These are phyloP conservation scores for Notarius quadriscutis DNA, from an alignment of 2,113 vertebrate genomes.

Conservation along the genomic window DNA sequence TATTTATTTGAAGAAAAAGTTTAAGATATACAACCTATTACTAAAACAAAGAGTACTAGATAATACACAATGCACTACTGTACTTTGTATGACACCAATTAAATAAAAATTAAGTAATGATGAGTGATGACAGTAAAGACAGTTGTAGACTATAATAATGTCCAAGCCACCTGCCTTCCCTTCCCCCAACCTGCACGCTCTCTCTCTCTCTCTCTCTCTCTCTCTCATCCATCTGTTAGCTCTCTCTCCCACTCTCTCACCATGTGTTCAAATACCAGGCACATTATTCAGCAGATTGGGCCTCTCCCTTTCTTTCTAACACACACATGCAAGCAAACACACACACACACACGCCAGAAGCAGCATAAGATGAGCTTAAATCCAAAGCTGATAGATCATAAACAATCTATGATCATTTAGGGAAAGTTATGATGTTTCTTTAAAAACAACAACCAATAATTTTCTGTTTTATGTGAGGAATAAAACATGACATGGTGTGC, in stretches of 20 bases:
- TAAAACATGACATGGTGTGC: background rate
- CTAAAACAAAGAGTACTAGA: background rate
- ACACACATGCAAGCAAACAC: background rate
- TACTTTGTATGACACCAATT: background rate
- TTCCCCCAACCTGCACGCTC: slow-evolving; percentile 20
- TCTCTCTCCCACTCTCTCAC: slow-evolving; percentile 39
- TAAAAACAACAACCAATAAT: background rate
- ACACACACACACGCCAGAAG: slow-evolving; percentile 6
- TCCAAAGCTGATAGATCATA: background rate
- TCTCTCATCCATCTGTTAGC: slow-evolving; percentile 42
- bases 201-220: slow-evolving; percentile 35
- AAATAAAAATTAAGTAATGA: background rate
- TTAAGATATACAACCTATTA: background rate
- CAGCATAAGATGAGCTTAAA: background rate
- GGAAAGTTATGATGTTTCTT: background rate
- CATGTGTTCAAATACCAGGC: slow-evolving; percentile 46
- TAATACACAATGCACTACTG: background rate
- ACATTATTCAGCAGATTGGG: slow-evolving; percentile 25
- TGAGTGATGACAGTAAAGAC: background rate
- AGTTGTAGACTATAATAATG: slow-evolving; percentile 20
- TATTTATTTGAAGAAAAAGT: background rate
- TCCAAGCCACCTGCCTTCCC: slow-evolving; percentile 33
- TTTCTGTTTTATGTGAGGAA: background rate
- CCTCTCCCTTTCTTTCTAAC: background rate
- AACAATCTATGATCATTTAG: background rate